Conservation (phyloP, 2,888 invertebrate species). For the Diachrysia chrysitis region DNA sequence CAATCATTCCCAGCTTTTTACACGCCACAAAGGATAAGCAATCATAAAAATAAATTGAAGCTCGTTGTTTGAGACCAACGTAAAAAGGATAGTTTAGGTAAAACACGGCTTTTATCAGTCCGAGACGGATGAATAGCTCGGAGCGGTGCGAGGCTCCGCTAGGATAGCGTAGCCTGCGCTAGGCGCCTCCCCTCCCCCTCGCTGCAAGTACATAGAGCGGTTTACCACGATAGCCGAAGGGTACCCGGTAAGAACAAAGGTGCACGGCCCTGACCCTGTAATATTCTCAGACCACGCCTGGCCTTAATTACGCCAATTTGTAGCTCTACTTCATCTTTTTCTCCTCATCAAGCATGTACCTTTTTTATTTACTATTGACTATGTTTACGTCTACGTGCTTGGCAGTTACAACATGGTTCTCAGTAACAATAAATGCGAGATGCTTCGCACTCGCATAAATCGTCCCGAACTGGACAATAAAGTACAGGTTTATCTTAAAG, state of each 20-base stretch:
- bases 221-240: conserved; percentile 65
- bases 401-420: conserved; percentile 22
- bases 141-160: conserved; percentile 66
- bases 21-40: conserved; percentile 57
- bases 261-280: conserved; percentile 65
- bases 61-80: conserved; percentile 60
- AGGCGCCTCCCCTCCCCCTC: conserved; percentile 42
- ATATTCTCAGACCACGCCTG: conserved; percentile 48
- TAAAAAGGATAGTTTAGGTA: conserved; percentile 68
- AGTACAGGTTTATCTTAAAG: conserved; percentile 40
- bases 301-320: conserved; percentile 62
- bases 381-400: conserved; percentile 20
- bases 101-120: conserved; percentile 73
- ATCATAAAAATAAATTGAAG: conserved; percentile 72
- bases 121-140: conserved; percentile 70
- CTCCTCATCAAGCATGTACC: conserved; percentile 36
- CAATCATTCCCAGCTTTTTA: conserved; percentile 63
- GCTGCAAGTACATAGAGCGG: conserved; percentile 63
- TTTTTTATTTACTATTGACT: conserved; percentile 22
- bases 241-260: conserved; percentile 63
- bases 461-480: conserved; percentile 35
- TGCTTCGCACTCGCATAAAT: conserved; percentile 39
- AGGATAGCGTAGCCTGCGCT: conserved; percentile 58
- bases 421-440: conserved; percentile 23
- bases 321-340: conserved; percentile 47